phyloP scores from a whole-genome alignment of 2,113 vertebrate species.

The Notarius quadriscutis region DNA sequence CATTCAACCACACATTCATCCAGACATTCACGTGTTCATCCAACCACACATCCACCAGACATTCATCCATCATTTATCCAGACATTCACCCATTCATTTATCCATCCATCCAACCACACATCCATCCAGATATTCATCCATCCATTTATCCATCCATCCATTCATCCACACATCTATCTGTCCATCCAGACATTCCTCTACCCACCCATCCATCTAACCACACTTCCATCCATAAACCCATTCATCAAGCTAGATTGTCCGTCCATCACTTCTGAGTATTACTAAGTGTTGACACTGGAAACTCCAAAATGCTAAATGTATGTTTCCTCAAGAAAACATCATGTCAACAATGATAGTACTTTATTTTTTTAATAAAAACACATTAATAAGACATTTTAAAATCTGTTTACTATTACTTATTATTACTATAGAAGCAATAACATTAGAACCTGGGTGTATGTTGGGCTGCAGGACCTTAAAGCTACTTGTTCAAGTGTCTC shows the following conservation, averaged over 20 bases:
- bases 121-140: not conserved
- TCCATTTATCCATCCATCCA: not conserved
- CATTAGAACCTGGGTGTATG: not conserved
- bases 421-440: not conserved
- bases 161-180: too few species aligned
- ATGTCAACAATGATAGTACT: not conserved
- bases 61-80: not conserved
- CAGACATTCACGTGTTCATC: too few species aligned
- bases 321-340: not conserved
- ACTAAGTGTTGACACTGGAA: not conserved
- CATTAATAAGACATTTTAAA: not conserved
- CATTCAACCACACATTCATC: too few species aligned
- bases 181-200: not conserved
- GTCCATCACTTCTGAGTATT: not conserved
- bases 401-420: not conserved
- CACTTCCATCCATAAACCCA: not conserved
- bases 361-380: not conserved
- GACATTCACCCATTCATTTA: not conserved
- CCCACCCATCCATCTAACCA: not conserved
- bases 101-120: not conserved
- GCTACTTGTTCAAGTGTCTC: not conserved
- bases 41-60: not conserved
- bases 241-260: not conserved
- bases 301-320: not conserved
- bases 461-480: not conserved